Evolutionary conservation across 2,797 vertebrate genomes (phyloP).

Genomic region (Cryptoprocta ferox): DNA sequence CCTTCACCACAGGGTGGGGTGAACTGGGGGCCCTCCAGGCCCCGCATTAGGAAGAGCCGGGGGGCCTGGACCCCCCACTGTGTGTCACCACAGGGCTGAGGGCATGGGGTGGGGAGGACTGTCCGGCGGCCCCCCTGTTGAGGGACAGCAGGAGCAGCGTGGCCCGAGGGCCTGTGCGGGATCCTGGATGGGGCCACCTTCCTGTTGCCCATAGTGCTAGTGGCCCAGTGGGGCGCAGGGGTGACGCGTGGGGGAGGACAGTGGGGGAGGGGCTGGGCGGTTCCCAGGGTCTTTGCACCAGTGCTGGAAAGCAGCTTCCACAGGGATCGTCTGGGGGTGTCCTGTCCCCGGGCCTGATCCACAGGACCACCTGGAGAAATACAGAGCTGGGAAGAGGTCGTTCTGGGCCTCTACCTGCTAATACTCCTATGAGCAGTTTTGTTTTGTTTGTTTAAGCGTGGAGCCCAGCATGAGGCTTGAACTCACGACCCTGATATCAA

Average conservation of each 20-base stretch:
- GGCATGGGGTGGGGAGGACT: not conserved
- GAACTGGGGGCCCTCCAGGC: too few relatives aligned
- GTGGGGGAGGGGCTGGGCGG: too few relatives aligned
- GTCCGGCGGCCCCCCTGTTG: not conserved
- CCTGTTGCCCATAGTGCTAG: accelerated
- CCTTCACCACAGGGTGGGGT: not conserved
- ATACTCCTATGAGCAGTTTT: not conserved
- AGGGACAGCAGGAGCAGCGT: not conserved
- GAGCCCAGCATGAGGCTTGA: too few relatives aligned
- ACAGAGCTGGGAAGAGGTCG: not conserved
- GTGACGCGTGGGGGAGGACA: accelerated
- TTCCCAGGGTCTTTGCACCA: not conserved
- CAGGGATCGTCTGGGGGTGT: accelerated
- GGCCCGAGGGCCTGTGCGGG: not conserved
- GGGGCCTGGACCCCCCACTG: not conserved
- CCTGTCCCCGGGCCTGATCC: not conserved
- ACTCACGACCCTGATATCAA: not conserved
- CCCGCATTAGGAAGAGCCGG: not conserved
- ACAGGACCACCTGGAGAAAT: accelerated
- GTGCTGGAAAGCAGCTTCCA: not conserved
- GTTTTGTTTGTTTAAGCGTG: not conserved
- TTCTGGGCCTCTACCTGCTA: accelerated
- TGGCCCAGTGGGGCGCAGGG: accelerated
- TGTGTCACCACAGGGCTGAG: not conserved
- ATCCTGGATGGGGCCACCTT: not conserved